Evolutionary conservation across 2,797 vertebrate species (phyloP), one percentile per base, ranked within the genome.

Genomic region (Chelmon rostratus): DNA sequence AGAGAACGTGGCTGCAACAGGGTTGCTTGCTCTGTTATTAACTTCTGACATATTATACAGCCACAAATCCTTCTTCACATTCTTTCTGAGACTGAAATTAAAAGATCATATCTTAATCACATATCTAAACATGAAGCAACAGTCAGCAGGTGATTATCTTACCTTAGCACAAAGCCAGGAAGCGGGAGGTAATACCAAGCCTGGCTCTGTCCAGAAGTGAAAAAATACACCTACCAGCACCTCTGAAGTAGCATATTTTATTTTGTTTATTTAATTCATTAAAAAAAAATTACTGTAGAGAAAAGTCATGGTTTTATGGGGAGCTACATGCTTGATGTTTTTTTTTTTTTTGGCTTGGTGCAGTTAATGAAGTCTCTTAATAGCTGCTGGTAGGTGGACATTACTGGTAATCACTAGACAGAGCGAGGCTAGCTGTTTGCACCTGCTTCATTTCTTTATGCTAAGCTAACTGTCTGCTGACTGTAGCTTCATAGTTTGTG

Each of bases 1-100:
- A 78, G 31, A 37, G 21, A 61, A 38, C 68, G 28, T 69, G 56
- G 56, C 63, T 77, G 59, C 35, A 65, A 62, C 38, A 71, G 15
- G 49, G 15, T 8, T 37, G 57, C n/a, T 70, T 68, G 38, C 37
- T 76, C 18, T 73, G 11, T 54, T 75, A 67, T 66, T 46, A 61
- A 16, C 10, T 33, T 54, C 53, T 79, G 6, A 73, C 49, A 66
- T 65, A 28, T 75, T 40, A 76, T 77, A 5, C 1, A 19, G 2
- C 37, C n/a, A 66, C 10, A 62, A 71, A 42, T 42, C 15, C 13
- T 72, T 61, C 46, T 72, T 38, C 33, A 3, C 5, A 68, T 44
- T 28, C 23, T 68, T 73, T 42, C 11, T 38, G 15, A 74, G 42
- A 37, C 35, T 56, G 42, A 42, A 35, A 31, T 5, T 25, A 64